These are phyloP conservation scores for Lanius ludovicianus DNA, from an alignment of 2,113 vertebrate genomes.

Conservation along the genomic window DNA sequence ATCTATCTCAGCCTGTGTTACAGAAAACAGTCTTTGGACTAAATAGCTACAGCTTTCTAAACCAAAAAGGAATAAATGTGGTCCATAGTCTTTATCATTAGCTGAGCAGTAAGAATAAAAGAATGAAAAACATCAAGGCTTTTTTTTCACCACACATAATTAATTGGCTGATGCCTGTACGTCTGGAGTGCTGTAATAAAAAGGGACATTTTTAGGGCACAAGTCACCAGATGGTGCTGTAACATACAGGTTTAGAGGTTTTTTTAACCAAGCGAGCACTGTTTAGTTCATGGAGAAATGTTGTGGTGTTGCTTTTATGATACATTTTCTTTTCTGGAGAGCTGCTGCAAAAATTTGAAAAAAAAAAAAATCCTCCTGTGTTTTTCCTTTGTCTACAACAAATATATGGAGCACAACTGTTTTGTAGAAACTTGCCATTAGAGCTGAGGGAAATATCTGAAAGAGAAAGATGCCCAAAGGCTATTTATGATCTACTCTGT, in stretches of 20 bases:
- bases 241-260: neutral
- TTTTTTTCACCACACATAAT: neutral
- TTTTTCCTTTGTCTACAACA: neutral
- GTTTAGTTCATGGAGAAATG: neutral
- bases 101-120: neutral
- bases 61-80: neutral
- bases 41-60: neutral
- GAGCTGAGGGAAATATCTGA: neutral
- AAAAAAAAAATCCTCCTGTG: neutral
- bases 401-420: neutral
- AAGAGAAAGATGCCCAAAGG: neutral
- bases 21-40: neutral
- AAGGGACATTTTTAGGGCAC: neutral
- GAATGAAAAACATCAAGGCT: neutral
- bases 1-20: neutral
- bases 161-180: neutral
- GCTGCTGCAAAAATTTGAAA: neutral
- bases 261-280: neutral
- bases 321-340: neutral
- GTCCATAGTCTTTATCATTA: neutral
- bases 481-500: neutral
- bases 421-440: neutral
- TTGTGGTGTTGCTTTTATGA: neutral
- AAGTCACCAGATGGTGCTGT: conserved; percentile 63
- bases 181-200: neutral